Evolutionary conservation across 2,888 invertebrate species (phyloP), one percentile per base, ranked within the genome.

Genomic region (Hypsopygia costalis): DNA sequence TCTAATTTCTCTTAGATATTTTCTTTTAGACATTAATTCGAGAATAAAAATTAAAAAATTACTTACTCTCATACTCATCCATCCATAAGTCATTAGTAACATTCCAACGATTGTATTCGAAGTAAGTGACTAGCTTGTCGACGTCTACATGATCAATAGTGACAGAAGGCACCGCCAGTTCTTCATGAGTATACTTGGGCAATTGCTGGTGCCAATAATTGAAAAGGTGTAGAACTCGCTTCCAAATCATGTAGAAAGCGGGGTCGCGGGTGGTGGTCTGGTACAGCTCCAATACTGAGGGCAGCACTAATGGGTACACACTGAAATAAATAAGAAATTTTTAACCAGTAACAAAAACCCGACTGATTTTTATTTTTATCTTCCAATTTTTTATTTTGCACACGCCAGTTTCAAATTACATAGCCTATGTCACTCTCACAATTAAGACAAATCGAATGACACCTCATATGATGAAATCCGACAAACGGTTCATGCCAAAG

Each of bases 251-350:
- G 76, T 92, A 94, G 88, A 93, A 93, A 22, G 91, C 91, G 5
- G 94, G 94, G 59, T 94, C 94, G 38, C 93, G 90, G 11, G 92
- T 75, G 5, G 91, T 81, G 6, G 93, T 93, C 62, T 92, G 91
- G 58, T 90, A 91, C 55, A 93, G 90, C 62, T 94, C 92, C 50
- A 94, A 71, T 6, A 81, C 91, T 9, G 93, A 92, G 28, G 93
- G 93, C 0, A 85, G 74, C 40, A 91, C 78, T 43, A 90, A 50
- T 9, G 77, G 69, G 12, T 56, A 49, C 41, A 76, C 62, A 16
- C 87, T 79, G 49, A 7, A 25, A 25, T 8, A 25, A n/a, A 25
- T 4, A 25, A 21, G 36, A 22, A 27, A 27, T 6, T 21, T 21
- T 21, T n/a, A n/a, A n/a, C n/a, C n/a, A n/a, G n/a, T n/a, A n/a